phyloP scores from a whole-genome alignment of 2,888 invertebrate genomes.

The Lasioglossum lativentre region DNA sequence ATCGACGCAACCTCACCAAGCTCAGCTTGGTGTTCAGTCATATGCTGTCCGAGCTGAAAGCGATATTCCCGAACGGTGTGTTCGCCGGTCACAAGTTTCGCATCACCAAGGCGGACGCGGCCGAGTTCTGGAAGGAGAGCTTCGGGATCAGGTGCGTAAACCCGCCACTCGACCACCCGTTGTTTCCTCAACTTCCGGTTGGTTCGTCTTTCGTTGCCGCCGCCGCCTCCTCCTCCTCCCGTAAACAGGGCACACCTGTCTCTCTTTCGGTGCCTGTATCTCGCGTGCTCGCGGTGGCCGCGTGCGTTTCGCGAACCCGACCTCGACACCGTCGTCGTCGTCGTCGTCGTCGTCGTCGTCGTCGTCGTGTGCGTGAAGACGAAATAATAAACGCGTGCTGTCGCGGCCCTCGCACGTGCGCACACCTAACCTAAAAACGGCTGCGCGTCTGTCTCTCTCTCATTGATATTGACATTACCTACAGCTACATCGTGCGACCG shows the following conservation, averaged over 20 bases:
- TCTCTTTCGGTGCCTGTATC: slow-evolving; percentile 11
- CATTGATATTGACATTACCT: slow-evolving; percentile 70
- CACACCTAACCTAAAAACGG: slow-evolving; percentile 72
- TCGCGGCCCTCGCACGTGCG: slow-evolving; percentile 70
- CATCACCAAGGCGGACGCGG: slow-evolving; percentile 99
- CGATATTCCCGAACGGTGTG: slow-evolving; percentile 97
- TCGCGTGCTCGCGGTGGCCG: neutral
- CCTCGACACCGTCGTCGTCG: too few relatives aligned
- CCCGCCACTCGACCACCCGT: slow-evolving; percentile 23
- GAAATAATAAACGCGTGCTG: slow-evolving; percentile 63
- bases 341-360: too few relatives aligned
- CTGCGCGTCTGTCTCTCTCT: slow-evolving; percentile 55
- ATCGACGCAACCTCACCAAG: slow-evolving; percentile 97
- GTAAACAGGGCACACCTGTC: slow-evolving; percentile 61
- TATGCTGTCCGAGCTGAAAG: slow-evolving; percentile 99
- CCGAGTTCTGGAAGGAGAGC: slow-evolving; percentile 98
- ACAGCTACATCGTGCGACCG: slow-evolving; percentile 41
- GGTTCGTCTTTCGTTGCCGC: neutral
- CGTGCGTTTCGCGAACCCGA: slow-evolving; percentile 40
- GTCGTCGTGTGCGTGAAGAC: slow-evolving; percentile 53
- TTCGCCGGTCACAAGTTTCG: slow-evolving; percentile 99
- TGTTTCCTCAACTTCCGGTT: slow-evolving; percentile 12
- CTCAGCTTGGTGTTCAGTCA: slow-evolving; percentile 99
- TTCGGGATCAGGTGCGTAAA: slow-evolving; percentile 95
- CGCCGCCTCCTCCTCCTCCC: slow-evolving; percentile 3